Evolutionary conservation across 2,888 invertebrate genomes (phyloP).

Genomic region (Uloborus plumipes): DNA sequence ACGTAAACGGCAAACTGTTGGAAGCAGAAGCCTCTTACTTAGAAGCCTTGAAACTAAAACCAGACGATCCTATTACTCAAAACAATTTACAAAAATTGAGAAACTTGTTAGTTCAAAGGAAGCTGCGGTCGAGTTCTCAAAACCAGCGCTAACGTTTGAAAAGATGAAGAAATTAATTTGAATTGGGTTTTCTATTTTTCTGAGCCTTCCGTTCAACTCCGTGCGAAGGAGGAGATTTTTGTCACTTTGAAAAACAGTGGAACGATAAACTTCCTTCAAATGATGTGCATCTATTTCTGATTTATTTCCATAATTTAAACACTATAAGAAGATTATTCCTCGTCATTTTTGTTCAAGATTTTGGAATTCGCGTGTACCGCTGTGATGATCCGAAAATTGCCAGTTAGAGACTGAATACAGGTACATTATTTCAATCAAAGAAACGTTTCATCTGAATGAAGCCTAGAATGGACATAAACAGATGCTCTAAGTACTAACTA

Average conservation of each 20-base stretch:
- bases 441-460: too few relatives aligned
- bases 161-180: not conserved
- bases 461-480: too few relatives aligned
- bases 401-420: too few relatives aligned
- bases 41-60: constrained; percentile 86
- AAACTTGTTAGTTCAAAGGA: constrained; percentile 72
- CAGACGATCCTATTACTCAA: constrained; percentile 88
- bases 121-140: not conserved
- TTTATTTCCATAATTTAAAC: not conserved
- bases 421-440: too few relatives aligned
- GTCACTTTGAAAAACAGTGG: not conserved
- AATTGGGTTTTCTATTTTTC: not conserved
- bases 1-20: constrained; percentile 89
- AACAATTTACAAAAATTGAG: constrained; percentile 86
- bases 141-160: constrained; percentile 11
- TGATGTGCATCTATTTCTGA: not conserved
- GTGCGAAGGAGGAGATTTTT: not conserved
- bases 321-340: too few relatives aligned
- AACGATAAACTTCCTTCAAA: not conserved
- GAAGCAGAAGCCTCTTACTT: constrained; percentile 90
- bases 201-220: too few relatives aligned
- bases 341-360: too few relatives aligned
- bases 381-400: constrained; percentile 4
- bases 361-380: not conserved
- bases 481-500: too few relatives aligned